phyloP scores from a whole-genome alignment of 2,113 vertebrate species.

The Nicator chloris region DNA sequence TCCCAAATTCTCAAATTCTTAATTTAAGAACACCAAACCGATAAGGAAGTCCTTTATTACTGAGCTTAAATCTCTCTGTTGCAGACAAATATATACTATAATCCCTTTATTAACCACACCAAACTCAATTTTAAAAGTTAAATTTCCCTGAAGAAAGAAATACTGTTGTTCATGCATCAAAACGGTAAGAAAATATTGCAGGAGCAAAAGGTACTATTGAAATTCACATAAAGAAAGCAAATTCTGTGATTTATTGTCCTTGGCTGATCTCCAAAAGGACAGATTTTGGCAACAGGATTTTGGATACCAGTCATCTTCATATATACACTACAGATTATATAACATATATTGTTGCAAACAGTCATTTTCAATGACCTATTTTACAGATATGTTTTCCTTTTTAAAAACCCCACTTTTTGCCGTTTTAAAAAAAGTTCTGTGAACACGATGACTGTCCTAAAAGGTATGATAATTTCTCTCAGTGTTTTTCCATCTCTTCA shows the following conservation, averaged over 20 bases:
- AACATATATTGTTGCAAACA: not conserved
- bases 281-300: not conserved
- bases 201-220: not conserved
- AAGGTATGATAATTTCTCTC: slow-evolving; percentile 24
- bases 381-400: not conserved
- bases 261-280: not conserved
- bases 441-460: not conserved
- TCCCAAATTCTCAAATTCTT: not conserved
- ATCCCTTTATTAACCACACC: not conserved
- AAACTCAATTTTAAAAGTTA: not conserved
- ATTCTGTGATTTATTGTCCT: not conserved
- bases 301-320: not conserved
- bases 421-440: not conserved
- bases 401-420: not conserved
- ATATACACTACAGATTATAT: not conserved
- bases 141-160: not conserved
- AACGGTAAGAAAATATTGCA: not conserved
- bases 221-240: not conserved
- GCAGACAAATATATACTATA: not conserved
- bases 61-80: not conserved
- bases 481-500: slow-evolving; percentile 60
- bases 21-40: not conserved
- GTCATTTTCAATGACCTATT: not conserved
- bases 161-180: not conserved
- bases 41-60: not conserved